Evolutionary conservation across 2,888 invertebrate genomes (phyloP).

Genomic region (Drosophila prostipennis): DNA sequence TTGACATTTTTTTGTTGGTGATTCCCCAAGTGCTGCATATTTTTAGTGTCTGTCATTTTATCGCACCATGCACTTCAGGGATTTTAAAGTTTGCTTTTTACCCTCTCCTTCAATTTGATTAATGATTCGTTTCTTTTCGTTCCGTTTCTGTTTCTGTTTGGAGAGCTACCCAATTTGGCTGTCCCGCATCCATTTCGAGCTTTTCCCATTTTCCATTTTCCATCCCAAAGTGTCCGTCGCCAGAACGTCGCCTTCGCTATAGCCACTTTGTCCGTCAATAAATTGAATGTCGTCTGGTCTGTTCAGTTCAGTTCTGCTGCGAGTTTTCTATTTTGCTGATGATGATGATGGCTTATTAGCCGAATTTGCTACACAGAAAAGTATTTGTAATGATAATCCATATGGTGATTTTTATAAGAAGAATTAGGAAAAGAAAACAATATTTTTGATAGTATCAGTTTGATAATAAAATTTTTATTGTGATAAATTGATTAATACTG

Average conservation of each 20-base stretch:
- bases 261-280: constrained; percentile 71
- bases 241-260: constrained; percentile 52
- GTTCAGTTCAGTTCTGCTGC: constrained; percentile 1
- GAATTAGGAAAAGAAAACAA: too few relatives aligned
- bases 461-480: too few relatives aligned
- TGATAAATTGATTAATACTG: too few relatives aligned
- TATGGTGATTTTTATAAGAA: too few relatives aligned
- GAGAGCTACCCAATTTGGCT: constrained; percentile 18
- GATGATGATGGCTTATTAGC: constrained; percentile 65
- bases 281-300: constrained; percentile 70
- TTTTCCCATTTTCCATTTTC: not conserved
- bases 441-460: too few relatives aligned
- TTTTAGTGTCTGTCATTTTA: not conserved
- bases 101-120: constrained; percentile 25
- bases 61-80: not conserved
- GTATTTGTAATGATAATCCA: not conserved
- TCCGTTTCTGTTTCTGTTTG: not conserved
- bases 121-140: constrained; percentile 26
- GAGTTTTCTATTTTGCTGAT: constrained; percentile 38
- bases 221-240: constrained; percentile 44
- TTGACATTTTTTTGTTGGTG: not conserved
- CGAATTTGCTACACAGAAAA: constrained; percentile 44
- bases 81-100: constrained; percentile 16
- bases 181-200: constrained; percentile 10
- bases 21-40: constrained; percentile 4